Conservation (phyloP, 2,888 invertebrate genomes). For the Dugesia japonica region DNA sequence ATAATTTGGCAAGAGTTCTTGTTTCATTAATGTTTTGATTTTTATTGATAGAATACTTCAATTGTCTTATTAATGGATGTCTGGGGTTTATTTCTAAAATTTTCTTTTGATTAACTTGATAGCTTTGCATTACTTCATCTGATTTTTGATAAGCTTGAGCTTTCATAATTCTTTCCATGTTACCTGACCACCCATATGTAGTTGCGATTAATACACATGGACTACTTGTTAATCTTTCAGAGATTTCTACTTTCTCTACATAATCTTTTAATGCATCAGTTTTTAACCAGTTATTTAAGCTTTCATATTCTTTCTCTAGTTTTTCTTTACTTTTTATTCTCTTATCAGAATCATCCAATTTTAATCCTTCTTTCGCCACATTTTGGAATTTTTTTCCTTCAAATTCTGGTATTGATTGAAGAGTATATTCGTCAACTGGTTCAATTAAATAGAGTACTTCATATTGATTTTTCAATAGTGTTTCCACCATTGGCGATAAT, state of each 20-base stretch:
- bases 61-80: slow-evolving; percentile 80
- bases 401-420: slow-evolving; percentile 85
- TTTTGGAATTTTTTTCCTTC: slow-evolving; percentile 93
- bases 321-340: slow-evolving; percentile 60
- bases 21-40: slow-evolving; percentile 58
- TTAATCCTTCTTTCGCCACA: slow-evolving; percentile 91
- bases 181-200: slow-evolving; percentile 94
- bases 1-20: slow-evolving; percentile 67
- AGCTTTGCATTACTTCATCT: slow-evolving; percentile 60
- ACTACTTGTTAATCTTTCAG: slow-evolving; percentile 71
- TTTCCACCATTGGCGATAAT: slow-evolving; percentile 71
- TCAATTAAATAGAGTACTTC: slow-evolving; percentile 78
- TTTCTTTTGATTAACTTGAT: slow-evolving; percentile 56
- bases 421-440: slow-evolving; percentile 87
- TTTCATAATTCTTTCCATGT: slow-evolving; percentile 83
- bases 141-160: slow-evolving; percentile 82
- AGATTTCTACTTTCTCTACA: slow-evolving; percentile 65
- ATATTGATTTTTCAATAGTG: slow-evolving; percentile 70
- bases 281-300: slow-evolving; percentile 72
- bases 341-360: slow-evolving; percentile 58
- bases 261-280: slow-evolving; percentile 64
- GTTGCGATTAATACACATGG: slow-evolving; percentile 89
- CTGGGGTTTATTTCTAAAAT: slow-evolving; percentile 88
- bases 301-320: slow-evolving; percentile 65
- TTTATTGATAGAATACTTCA: slow-evolving; percentile 59